A percentile compares a stretch with the other conserved stretches of the same genome.
These are phyloP conservation scores for Drosophila dives DNA, from an alignment of 2,888 invertebrate genomes.

Conservation along the genomic window DNA sequence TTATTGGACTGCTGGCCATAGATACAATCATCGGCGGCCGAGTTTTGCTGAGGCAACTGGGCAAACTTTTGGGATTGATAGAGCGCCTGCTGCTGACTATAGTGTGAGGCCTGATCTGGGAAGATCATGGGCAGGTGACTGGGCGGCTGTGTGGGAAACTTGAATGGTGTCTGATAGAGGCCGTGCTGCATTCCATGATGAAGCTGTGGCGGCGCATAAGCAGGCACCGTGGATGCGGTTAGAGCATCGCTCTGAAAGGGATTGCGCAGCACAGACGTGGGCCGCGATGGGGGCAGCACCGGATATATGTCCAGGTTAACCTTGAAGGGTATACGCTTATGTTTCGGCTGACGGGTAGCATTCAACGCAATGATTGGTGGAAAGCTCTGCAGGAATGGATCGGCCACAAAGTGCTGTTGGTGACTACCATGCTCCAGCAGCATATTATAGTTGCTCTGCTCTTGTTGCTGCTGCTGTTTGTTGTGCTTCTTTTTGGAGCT, in stretches of 20 bases:
- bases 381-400: slow-evolving; percentile 63
- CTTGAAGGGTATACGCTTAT: slow-evolving; percentile 87
- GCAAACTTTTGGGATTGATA: slow-evolving; percentile 61
- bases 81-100: slow-evolving; percentile 65
- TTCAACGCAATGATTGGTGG: slow-evolving; percentile 71
- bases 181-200: slow-evolving; percentile 45
- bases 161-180: slow-evolving; percentile 68
- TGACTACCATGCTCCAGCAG: slow-evolving; percentile 57
- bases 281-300: slow-evolving; percentile 83
- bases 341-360: slow-evolving; percentile 72
- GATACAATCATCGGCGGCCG: slow-evolving; percentile 59
- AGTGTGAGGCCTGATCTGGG: slow-evolving; percentile 66
- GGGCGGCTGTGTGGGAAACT: slow-evolving; percentile 66
- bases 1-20: slow-evolving; percentile 36
- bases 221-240: slow-evolving; percentile 39
- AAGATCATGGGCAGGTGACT: slow-evolving; percentile 55
- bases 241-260: slow-evolving; percentile 75
- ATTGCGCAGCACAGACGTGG: slow-evolving; percentile 72
- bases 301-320: slow-evolving; percentile 89
- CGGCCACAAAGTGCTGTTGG: slow-evolving; percentile 71
- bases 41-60: slow-evolving; percentile 54
- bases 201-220: slow-evolving; percentile 42
- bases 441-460: slow-evolving; percentile 67
- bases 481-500: slow-evolving; percentile 77
- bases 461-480: slow-evolving; percentile 53